phyloP scores from a whole-genome alignment of 2,113 vertebrate species.

The Phaetusa simplex region DNA sequence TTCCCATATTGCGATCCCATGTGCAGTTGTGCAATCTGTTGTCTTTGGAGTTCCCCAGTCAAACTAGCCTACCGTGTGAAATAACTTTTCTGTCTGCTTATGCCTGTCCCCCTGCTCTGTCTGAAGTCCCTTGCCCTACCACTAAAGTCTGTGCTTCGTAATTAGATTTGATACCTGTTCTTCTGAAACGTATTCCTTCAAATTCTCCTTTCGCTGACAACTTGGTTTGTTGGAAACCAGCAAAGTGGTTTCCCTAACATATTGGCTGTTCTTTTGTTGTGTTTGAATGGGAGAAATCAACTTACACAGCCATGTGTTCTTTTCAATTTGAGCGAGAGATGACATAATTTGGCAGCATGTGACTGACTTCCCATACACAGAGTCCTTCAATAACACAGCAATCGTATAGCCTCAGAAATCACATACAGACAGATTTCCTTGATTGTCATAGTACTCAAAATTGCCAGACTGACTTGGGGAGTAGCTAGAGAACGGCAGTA shows the following conservation, averaged over 20 bases:
- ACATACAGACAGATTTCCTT: not conserved
- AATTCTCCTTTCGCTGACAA: not conserved
- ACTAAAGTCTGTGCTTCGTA: not conserved
- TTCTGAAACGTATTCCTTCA: not conserved
- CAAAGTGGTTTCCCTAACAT: not conserved
- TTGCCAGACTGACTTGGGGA: not conserved
- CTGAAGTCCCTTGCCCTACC: not conserved
- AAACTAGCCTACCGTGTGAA: not conserved
- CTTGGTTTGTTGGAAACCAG: not conserved
- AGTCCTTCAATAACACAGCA: not conserved
- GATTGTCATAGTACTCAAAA: not conserved
- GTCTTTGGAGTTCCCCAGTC: not conserved
- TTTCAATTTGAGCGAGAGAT: not conserved
- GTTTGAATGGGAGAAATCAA: not conserved
- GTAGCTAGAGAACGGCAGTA: not conserved
- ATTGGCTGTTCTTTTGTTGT: not conserved
- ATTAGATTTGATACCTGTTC: not conserved
- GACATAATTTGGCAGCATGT: not conserved
- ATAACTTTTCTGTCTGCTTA: not conserved
- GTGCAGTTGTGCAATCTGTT: not conserved
- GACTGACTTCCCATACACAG: not conserved
- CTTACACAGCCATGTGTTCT: not conserved
- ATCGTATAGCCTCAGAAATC: not conserved
- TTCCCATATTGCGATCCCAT: accelerated
- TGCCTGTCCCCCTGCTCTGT: not conserved